Evolutionary conservation across 2,888 invertebrate genomes (phyloP).

Genomic region (Nemotelus pantherinus): DNA sequence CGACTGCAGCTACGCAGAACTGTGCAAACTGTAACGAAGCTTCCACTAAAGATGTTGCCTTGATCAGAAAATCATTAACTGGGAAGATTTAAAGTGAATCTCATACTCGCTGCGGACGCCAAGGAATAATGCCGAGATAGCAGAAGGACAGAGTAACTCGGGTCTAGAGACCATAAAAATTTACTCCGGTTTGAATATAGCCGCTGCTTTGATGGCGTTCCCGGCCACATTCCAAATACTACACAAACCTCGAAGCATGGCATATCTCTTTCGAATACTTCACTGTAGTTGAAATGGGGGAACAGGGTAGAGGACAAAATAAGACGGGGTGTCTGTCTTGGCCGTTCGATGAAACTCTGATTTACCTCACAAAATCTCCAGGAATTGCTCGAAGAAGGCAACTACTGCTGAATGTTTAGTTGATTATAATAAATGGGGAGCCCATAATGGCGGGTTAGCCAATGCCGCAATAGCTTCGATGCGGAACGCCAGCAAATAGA

Average conservation of each 20-base stretch:
- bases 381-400: background rate
- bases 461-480: conserved; percentile 44
- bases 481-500: conserved; percentile 41
- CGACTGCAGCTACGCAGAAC: too few species aligned
- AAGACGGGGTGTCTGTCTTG: too few species aligned
- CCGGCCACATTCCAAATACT: too few species aligned
- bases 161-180: too few species aligned
- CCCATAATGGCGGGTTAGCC: conserved; percentile 24
- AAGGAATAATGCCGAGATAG: background rate
- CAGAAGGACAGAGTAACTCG: background rate
- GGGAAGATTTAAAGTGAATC: conserved; percentile 47
- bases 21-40: too few species aligned
- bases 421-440: conserved; percentile 49
- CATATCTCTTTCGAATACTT: too few species aligned
- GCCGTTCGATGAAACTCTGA: conserved; percentile 46
- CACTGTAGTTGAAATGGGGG: too few species aligned
- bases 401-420: conserved; percentile 11
- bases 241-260: too few species aligned
- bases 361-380: conserved; percentile 38
- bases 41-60: conserved; percentile 21
- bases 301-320: background rate
- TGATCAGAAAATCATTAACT: conserved; percentile 51
- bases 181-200: too few species aligned
- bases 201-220: too few species aligned
- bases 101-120: conserved; percentile 21